These are phyloP conservation scores for Fabriciana adippe DNA, from an alignment of 2,888 invertebrate species.

Conservation along the genomic window DNA sequence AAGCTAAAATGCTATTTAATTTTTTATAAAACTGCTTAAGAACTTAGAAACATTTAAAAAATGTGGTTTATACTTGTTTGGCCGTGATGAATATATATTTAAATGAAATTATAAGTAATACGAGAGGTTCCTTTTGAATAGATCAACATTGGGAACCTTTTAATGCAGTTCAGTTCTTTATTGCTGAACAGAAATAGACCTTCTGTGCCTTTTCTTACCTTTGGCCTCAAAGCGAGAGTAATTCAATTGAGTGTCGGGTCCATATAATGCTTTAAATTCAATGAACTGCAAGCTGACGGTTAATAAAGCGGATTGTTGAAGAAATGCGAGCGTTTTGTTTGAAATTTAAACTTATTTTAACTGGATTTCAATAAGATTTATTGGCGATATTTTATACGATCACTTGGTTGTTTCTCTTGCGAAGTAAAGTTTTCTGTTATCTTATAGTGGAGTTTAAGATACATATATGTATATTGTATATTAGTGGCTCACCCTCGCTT, in stretches of 20 bases:
- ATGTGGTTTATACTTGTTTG: no score
- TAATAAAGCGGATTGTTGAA: slow-evolving; percentile 30
- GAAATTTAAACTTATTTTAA: slow-evolving; percentile 9
- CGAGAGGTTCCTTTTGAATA: slow-evolving; percentile 1
- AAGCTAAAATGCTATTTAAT: no score
- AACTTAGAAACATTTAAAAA: no score
- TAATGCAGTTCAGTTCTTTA: slow-evolving; percentile 26
- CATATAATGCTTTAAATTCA: slow-evolving; percentile 55
- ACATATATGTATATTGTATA: no score
- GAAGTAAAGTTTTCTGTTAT: no score
- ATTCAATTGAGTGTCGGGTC: slow-evolving; percentile 58
- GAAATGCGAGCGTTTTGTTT: slow-evolving; percentile 30
- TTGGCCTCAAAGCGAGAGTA: slow-evolving; percentile 48
- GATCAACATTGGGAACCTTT: slow-evolving; percentile 6
- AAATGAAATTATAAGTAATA: background rate
- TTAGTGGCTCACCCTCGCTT: no score
- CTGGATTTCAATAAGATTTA: slow-evolving; percentile 12
- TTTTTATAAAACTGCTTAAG: no score
- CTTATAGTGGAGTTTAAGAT: no score
- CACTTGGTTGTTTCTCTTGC: no score
- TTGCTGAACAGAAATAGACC: slow-evolving; percentile 58
- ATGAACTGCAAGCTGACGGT: slow-evolving; percentile 45
- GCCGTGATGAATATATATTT: no score
- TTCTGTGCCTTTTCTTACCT: slow-evolving; percentile 61
- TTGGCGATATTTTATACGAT: background rate